A percentile compares a stretch with the other conserved stretches of the same genome.
phyloP scores from a whole-genome alignment of 2,797 vertebrate species.

The Typhlichthys subterraneus region DNA sequence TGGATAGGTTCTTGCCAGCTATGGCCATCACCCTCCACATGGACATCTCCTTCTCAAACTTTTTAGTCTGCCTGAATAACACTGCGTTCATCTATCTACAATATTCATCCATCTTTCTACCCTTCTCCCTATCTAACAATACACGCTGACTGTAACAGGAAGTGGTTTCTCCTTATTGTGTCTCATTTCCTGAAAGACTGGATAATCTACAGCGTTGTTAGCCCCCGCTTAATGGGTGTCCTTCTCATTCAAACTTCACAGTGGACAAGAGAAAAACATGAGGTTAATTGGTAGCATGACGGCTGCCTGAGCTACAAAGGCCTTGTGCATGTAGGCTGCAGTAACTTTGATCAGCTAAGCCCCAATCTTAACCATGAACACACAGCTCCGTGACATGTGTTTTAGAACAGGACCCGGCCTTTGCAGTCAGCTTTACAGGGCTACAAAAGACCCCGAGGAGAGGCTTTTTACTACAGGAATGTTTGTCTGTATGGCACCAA shows the following conservation, averaged over 20 bases:
- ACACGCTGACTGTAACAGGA: constrained; percentile 37
- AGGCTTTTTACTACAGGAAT: constrained; percentile 37
- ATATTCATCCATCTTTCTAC: constrained; percentile 18
- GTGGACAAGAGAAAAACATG: constrained; percentile 60
- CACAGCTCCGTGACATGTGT: constrained; percentile 68
- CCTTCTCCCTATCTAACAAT: constrained; percentile 20
- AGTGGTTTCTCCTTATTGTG: constrained; percentile 50
- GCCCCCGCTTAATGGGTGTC: constrained; percentile 55
- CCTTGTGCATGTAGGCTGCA: constrained; percentile 63
- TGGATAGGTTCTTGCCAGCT: too few species aligned
- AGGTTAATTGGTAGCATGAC: constrained; percentile 74
- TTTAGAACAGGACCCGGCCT: constrained; percentile 66
- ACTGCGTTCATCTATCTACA: constrained; percentile 10
- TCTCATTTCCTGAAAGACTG: constrained; percentile 68
- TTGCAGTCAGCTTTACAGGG: constrained; percentile 57
- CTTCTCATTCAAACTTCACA: constrained; percentile 66
- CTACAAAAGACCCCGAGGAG: constrained; percentile 25
- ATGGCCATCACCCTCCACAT: too few species aligned
- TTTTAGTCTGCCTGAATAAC: too few species aligned
- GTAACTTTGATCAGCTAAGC: constrained; percentile 74
- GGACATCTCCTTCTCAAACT: too few species aligned
- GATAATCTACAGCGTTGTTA: constrained; percentile 62
- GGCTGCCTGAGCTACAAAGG: constrained; percentile 66
- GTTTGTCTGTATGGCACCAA: constrained; percentile 30
- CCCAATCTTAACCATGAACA: constrained; percentile 69